Evolutionary conservation across 1,140 invertebrate species (phyloP), one percentile per base, ranked within the genome.

Genomic region (Drosophila ironensis): DNA sequence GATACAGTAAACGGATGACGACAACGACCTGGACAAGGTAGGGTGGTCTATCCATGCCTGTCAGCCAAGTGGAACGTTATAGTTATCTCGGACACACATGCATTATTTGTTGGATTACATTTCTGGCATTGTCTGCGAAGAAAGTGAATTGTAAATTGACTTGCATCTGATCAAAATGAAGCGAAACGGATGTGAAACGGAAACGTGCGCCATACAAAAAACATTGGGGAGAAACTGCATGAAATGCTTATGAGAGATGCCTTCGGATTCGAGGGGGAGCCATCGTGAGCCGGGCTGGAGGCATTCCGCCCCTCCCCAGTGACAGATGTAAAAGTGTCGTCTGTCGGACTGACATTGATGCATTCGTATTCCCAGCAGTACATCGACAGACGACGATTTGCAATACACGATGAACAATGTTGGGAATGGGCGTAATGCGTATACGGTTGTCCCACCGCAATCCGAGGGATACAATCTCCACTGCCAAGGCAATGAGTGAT

Each of bases 321-420:
- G 77, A 82, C 72, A 69, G 78, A 81, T 84, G 77, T 82, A 77
- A 84, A 82, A 74, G 66, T 82, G 78, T 81, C 72, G 67, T 82
- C 33, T 52, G 56, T 63, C 67, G 48, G 60, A 25, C 41, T 82
- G 77, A 82, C 77, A 82, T 68, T 82, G 77, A 82, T 66, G 72
- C 59, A 81, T 81, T 76, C 72, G 28, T 69, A 57, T 70, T 71
- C 67, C 66, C 67, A 71, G 70, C 45, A 57, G 53, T 71, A 46
- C 69, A 63, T 72, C 56, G 52, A 46, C 68, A 44, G 38, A 59
- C 38, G 60, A 59, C 72, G 57, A 81, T 72, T 53, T 66, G 61
- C 52, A 57, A 59, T 54, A 54, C 40, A 56, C 50, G 57, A 76
- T 68, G 54, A 61, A 68, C 74, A 78, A 76, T 68, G 68, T 57